Percentiles rank a stretch among this genome's conserved stretches.
phyloP scores from a whole-genome alignment of 2,888 invertebrate species.

The Nephrotoma appendiculata region DNA sequence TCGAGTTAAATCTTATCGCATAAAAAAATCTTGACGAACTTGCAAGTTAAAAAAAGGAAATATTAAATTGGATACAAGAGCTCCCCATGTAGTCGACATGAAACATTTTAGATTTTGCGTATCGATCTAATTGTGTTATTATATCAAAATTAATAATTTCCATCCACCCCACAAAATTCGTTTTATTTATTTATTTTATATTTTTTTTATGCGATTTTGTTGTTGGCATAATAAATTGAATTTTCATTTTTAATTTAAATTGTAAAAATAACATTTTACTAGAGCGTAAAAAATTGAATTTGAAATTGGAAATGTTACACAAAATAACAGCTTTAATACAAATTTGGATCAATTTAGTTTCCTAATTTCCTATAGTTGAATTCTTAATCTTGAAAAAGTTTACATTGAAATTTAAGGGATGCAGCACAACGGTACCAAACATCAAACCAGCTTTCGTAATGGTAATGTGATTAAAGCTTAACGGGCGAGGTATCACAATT shows the following conservation, averaged over 20 bases:
- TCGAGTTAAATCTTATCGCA: no score
- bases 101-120: not conserved
- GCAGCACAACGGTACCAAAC: no score
- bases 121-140: not conserved
- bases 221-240: not conserved
- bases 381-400: no score
- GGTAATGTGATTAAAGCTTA: no score
- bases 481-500: no score
- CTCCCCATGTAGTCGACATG: not conserved
- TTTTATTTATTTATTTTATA: not conserved
- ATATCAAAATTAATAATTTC: not conserved
- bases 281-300: not conserved
- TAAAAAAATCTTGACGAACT: no score
- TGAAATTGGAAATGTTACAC: not conserved
- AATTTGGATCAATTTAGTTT: not conserved
- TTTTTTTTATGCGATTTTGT: not conserved
- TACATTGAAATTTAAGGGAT: no score
- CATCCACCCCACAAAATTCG: not conserved
- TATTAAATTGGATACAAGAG: no score
- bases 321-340: not conserved
- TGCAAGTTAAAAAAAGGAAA: no score
- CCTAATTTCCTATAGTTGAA: no score
- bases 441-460: no score
- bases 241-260: not conserved
- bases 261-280: not conserved